Percentiles rank a stretch among this genome's conserved stretches.
These are phyloP conservation scores for Scaptomyza caliginosa DNA, from an alignment of 2,888 invertebrate species.

Conservation along the genomic window DNA sequence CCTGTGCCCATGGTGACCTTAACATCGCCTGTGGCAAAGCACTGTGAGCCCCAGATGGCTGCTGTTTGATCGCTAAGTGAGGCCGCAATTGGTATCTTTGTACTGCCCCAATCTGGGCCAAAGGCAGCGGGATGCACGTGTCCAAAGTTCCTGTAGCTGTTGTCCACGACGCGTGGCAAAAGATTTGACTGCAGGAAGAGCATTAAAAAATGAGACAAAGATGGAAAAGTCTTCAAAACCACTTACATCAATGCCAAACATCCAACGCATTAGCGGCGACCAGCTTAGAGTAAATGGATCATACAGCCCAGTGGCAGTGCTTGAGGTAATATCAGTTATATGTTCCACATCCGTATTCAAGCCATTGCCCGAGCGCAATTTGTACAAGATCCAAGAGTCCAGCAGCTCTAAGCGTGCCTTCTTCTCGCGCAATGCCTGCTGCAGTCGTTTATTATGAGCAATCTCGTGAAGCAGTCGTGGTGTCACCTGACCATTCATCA, in stretches of 20 bases:
- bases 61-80: slow-evolving; percentile 90
- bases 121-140: slow-evolving; percentile 87
- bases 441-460: slow-evolving; percentile 88
- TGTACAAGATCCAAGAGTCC: slow-evolving; percentile 96
- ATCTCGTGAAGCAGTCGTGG: slow-evolving; percentile 92
- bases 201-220: not conserved
- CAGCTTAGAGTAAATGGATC: slow-evolving; percentile 96
- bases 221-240: too few species aligned
- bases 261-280: slow-evolving; percentile 88
- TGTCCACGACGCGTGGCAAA: slow-evolving; percentile 92
- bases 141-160: slow-evolving; percentile 89
- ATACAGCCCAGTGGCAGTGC: slow-evolving; percentile 95
- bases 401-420: slow-evolving; percentile 93
- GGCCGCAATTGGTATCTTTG: slow-evolving; percentile 88
- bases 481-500: slow-evolving; percentile 93
- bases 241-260: slow-evolving; percentile 87
- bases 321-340: slow-evolving; percentile 95
- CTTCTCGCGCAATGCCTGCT: slow-evolving; percentile 87
- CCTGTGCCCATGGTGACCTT: slow-evolving; percentile 97
- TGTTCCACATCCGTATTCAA: slow-evolving; percentile 84
- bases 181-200: slow-evolving; percentile 86
- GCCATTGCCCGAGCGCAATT: slow-evolving; percentile 86
- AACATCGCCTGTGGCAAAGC: slow-evolving; percentile 90
- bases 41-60: slow-evolving; percentile 94
- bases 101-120: slow-evolving; percentile 86